Percentiles rank a stretch among this genome's conserved stretches.
Conservation (phyloP, 2,113 vertebrate species). For the Eidolon helvum region DNA sequence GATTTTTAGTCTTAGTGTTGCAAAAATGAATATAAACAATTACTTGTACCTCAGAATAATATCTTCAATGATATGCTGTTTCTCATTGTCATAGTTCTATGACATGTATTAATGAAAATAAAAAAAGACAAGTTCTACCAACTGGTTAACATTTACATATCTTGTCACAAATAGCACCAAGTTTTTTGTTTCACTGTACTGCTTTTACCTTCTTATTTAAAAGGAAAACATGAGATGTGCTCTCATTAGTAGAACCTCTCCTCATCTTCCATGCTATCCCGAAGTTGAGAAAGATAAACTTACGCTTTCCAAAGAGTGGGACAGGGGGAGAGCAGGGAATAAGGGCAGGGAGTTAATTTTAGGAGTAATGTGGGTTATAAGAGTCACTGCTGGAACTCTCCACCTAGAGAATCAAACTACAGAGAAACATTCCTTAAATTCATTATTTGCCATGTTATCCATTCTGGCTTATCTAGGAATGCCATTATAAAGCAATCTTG, state of each 20-base stretch:
- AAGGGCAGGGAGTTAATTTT: background rate
- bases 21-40: constrained; percentile 9
- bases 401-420: background rate
- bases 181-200: background rate
- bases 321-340: background rate
- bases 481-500: background rate
- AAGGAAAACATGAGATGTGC: background rate
- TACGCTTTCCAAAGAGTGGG: background rate
- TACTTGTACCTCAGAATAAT: background rate
- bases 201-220: constrained; percentile 3
- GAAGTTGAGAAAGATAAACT: background rate
- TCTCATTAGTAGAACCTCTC: background rate
- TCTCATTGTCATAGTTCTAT: background rate
- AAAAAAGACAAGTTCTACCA: background rate
- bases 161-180: background rate
- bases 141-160: background rate
- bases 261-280: background rate
- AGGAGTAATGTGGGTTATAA: background rate
- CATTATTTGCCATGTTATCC: background rate
- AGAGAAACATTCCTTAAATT: background rate
- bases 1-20: background rate
- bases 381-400: background rate
- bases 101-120: background rate
- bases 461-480: constrained; percentile 13
- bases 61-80: background rate